Base-by-base conservation (phyloP, 2,113 vertebrate genomes). In the Halichoerus grypus region DNA sequence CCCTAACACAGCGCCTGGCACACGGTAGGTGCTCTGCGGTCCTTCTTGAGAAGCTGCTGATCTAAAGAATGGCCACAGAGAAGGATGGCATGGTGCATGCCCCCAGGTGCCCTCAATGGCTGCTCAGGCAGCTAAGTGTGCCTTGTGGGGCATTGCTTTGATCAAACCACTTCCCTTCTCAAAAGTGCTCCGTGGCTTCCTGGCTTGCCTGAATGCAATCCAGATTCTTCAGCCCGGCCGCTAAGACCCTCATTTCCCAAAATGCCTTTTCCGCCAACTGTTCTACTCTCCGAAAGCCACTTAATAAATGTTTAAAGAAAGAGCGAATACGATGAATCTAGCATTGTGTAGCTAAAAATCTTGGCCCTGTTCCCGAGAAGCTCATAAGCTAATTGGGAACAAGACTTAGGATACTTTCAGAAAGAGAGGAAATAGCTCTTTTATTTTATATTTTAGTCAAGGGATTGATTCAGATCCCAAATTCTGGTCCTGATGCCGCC, bases 301-400 rank as follows among this genome's bases (percentile, higher is more conserved):
- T 94, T 94, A 91, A 85, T 93, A 97, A 92, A 92, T 83, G 97
- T 92, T 94, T 94, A 80, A 95, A 95, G 83, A 92, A 95, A 67
- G 55, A 83, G 42, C 2, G 13, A 86, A 74, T 82, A 82, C 59
- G 83, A 71, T 76, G 79, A 83, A 33, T 94, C 39, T 83, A 57
- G 19, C 46, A 26, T 72, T 31, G 2, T 67, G 74, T 65, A 67
- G 67, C 67, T 90, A 39, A 83, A 90, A 89, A 53, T 55, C 39
- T 93, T 80, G 53, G 59, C 53, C 53, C 67, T 76, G 24, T 36
- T 86, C 36, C 81, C 49, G 49, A 87, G 83, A 86, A 72, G 46
- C 22, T 77, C 76, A 67, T 53, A 91, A 88, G 46, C 71, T 91
- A 90, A 96, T 76, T 95, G 55, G 31, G 90, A 90, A 36, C 67